Evolutionary conservation across 1,140 invertebrate genomes (phyloP).

Genomic region (Trachelipus rathkii): DNA sequence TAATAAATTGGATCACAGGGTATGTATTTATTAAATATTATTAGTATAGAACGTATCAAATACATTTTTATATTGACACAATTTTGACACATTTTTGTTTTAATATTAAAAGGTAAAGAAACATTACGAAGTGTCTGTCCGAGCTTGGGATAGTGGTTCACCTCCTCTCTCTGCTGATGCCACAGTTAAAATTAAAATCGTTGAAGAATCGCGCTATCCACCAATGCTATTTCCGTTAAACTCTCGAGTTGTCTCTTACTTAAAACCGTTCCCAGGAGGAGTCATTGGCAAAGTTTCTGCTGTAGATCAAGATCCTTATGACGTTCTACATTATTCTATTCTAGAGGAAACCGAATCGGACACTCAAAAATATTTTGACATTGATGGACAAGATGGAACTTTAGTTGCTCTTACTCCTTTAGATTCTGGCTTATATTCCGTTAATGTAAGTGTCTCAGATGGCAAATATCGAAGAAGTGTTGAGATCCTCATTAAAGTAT

Average conservation of each 20-base stretch:
- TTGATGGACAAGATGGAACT: constrained; percentile 73
- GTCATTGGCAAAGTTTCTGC: constrained; percentile 82
- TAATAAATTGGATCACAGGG: constrained; percentile 74
- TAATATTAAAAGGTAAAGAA: background rate
- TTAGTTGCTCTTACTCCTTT: constrained; percentile 73
- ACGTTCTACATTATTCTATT: constrained; percentile 71
- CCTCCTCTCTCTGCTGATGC: constrained; percentile 80
- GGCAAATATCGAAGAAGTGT: constrained; percentile 55
- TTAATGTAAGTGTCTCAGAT: constrained; percentile 60
- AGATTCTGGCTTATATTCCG: constrained; percentile 77
- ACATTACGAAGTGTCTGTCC: constrained; percentile 53
- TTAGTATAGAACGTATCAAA: constrained; percentile 53
- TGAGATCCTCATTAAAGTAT: constrained; percentile 73
- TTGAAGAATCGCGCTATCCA: constrained; percentile 62
- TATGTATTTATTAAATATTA: constrained; percentile 75
- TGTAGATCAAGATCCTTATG: constrained; percentile 85
- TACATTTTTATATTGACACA: too few species aligned
- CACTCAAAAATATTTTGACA: constrained; percentile 69
- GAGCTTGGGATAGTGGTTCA: constrained; percentile 79
- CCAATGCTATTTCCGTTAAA: constrained; percentile 78
- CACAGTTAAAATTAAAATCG: constrained; percentile 76
- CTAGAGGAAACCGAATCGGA: constrained; percentile 59
- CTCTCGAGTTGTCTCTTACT: constrained; percentile 80
- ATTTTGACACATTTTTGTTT: background rate
- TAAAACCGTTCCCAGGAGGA: constrained; percentile 87